Conservation (phyloP, 2,113 vertebrate genomes). For the Eolophus roseicapilla region DNA sequence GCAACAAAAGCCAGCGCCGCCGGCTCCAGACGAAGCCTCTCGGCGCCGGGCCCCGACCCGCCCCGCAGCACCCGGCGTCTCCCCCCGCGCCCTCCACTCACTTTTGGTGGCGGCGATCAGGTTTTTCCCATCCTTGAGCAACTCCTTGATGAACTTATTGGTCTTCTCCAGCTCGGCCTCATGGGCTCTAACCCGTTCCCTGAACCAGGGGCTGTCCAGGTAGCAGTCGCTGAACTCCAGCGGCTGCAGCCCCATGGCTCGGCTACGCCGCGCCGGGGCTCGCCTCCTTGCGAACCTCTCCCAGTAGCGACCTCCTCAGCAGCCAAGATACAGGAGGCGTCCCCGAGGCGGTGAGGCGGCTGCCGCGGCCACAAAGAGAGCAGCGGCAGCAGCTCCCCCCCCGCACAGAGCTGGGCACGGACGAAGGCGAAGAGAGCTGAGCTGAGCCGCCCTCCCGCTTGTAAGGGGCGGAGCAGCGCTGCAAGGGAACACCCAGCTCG, state of each 20-base stretch:
- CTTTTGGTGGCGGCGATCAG: constrained; percentile 95
- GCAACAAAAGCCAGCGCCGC: not conserved
- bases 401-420: not conserved
- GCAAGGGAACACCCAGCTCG: not conserved
- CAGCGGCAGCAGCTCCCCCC: not conserved
- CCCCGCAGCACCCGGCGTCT: not conserved
- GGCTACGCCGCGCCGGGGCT: not conserved
- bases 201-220: constrained; percentile 92
- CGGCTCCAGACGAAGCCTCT: not conserved
- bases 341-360: not conserved
- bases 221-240: constrained; percentile 98
- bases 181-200: constrained; percentile 90
- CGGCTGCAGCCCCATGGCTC: constrained; percentile 92
- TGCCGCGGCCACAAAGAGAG: not conserved
- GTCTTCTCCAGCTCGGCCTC: constrained; percentile 95
- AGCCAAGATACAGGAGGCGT: too few species aligned
- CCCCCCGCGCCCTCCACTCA: constrained; percentile 67
- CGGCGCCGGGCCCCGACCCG: not conserved
- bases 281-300: not conserved
- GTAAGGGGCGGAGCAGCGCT: not conserved
- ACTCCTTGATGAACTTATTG: constrained; percentile 96
- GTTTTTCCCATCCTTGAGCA: constrained; percentile 96
- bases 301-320: not conserved
- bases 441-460: not conserved
- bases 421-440: not conserved